These are phyloP conservation scores for Otis tarda DNA, from an alignment of 2,113 vertebrate species.

Conservation along the genomic window DNA sequence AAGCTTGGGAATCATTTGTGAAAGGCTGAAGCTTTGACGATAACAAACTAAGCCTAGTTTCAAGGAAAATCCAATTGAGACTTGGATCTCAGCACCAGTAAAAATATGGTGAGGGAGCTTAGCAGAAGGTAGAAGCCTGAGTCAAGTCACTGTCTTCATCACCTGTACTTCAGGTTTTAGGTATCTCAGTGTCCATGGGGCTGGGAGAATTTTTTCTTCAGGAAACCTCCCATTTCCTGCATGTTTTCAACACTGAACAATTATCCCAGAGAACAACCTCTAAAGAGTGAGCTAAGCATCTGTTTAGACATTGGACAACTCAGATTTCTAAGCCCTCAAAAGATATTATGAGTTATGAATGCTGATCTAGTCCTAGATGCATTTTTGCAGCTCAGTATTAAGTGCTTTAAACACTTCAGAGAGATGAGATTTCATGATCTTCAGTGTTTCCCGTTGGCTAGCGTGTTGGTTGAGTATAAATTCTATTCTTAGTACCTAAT, in stretches of 20 bases:
- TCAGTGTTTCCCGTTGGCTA: neutral
- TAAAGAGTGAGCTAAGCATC: neutral
- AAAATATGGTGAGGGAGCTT: neutral
- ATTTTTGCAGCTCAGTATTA: neutral
- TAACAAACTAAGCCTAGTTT: neutral
- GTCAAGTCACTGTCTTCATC: neutral
- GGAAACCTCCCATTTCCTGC: neutral
- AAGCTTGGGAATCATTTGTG: neutral
- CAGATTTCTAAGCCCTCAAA: neutral
- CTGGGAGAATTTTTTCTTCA: neutral
- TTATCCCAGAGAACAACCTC: neutral
- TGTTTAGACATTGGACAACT: neutral
- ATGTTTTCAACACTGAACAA: neutral
- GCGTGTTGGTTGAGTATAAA: neutral
- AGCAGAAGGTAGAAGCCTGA: neutral
- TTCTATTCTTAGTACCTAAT: slow-evolving; percentile 29
- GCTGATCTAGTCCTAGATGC: neutral
- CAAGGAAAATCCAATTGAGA: neutral
- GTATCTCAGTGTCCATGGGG: too few relatives aligned
- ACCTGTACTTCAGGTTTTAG: neutral
- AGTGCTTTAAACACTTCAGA: neutral
- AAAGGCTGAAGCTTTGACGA: neutral
- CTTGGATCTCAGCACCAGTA: neutral
- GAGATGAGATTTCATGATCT: neutral
- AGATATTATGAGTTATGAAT: neutral